These are phyloP conservation scores for Mesocentrotus franciscanus DNA, from an alignment of 53 echinoderm and acorn worm genomes.

Conservation along the genomic window DNA sequence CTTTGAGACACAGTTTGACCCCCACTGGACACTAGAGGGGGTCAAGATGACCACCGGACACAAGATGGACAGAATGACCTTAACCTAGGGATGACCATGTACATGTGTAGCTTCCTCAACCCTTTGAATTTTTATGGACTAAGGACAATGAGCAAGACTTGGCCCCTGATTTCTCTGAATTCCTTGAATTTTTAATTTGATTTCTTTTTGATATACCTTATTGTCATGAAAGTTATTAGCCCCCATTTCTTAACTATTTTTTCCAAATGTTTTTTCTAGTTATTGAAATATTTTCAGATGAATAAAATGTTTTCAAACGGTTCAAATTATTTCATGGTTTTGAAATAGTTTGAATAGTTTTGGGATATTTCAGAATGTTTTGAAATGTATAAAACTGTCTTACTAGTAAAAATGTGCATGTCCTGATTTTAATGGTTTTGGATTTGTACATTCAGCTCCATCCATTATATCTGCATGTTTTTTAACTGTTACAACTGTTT, in stretches of 20 bases:
- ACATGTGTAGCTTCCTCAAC: neutral
- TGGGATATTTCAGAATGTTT: neutral
- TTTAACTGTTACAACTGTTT: neutral
- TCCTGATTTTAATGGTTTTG: no score
- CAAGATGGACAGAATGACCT: neutral
- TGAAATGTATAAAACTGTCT: neutral
- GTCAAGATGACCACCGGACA: conserved; percentile 33
- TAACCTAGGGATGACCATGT: conserved; percentile 28
- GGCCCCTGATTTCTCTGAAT: no score
- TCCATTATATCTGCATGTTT: neutral
- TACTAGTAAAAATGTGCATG: no score
- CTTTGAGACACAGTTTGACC: conserved; percentile 40
- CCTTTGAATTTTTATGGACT: neutral
- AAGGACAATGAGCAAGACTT: neutral
- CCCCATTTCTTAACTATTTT: neutral
- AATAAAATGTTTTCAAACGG: neutral
- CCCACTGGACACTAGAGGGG: conserved; percentile 46
- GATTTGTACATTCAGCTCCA: no score
- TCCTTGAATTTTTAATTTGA: no score
- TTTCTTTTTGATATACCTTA: no score
- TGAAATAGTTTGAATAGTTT: neutral
- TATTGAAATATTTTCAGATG: neutral
- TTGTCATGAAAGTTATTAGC: neutral
- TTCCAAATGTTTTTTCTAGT: no score
- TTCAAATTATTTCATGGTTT: neutral